phyloP scores from a whole-genome alignment of 2,888 invertebrate genomes.

The Halictus ligatus region DNA sequence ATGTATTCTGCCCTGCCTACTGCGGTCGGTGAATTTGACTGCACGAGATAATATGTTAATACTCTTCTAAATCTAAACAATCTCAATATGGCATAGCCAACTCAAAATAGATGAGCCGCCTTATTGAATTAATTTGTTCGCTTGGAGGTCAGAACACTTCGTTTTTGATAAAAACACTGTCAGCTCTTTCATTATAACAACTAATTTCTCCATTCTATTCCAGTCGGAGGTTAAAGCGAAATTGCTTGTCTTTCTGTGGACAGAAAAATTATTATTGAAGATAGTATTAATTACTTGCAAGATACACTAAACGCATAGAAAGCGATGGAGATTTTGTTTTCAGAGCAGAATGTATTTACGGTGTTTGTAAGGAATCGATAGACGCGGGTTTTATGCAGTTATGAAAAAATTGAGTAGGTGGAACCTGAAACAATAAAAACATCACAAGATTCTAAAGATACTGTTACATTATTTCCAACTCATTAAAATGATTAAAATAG shows the following conservation, averaged over 20 bases:
- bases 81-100: too few species aligned
- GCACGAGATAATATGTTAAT: too few species aligned
- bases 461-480: neutral
- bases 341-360: neutral
- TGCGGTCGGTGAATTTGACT: too few species aligned
- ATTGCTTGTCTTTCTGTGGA: neutral
- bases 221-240: neutral
- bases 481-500: neutral
- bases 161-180: neutral
- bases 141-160: neutral
- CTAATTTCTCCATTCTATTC: neutral
- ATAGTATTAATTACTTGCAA: neutral
- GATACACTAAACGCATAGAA: neutral
- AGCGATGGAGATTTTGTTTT: neutral
- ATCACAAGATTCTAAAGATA: neutral
- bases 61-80: too few species aligned
- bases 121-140: neutral
- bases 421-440: neutral
- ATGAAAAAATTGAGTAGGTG: neutral
- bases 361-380: neutral
- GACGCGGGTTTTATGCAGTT: neutral
- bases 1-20: too few species aligned
- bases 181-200: neutral
- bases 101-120: too few species aligned
- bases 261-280: neutral